These are phyloP conservation scores for Vidua macroura DNA, from an alignment of 2,113 vertebrate genomes.

Conservation along the genomic window DNA sequence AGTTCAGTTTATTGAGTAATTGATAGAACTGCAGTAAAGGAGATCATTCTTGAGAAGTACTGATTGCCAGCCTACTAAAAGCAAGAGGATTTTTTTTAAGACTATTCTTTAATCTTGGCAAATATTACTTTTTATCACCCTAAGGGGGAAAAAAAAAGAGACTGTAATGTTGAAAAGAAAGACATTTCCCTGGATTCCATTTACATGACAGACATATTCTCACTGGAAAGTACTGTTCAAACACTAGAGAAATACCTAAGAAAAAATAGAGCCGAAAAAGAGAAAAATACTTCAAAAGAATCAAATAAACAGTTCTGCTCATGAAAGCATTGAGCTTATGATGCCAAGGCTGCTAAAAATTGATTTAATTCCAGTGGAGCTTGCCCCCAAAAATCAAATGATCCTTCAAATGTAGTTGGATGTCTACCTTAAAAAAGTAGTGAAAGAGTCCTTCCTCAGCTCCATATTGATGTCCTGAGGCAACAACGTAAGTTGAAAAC, in stretches of 20 bases:
- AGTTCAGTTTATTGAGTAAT: background rate
- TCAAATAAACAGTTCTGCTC: background rate
- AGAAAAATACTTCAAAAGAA: background rate
- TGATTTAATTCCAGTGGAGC: background rate
- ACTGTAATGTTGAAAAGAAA: background rate
- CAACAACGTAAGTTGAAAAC: constrained; percentile 85
- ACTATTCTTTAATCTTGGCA: background rate
- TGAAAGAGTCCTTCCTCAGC: constrained; percentile 87
- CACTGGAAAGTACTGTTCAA: background rate
- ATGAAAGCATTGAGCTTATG: background rate
- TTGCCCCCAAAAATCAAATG: background rate
- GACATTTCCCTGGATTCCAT: background rate
- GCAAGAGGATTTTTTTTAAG: background rate
- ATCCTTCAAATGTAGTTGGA: background rate
- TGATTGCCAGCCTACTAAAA: background rate
- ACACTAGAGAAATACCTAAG: background rate
- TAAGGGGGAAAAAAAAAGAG: background rate
- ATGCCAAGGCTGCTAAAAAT: background rate
- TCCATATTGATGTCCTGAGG: constrained; percentile 90
- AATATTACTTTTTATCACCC: background rate
- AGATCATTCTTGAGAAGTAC: background rate
- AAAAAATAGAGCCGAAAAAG: background rate
- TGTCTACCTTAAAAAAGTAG: constrained; percentile 87
- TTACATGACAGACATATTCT: background rate
- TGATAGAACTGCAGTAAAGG: background rate